Percentiles rank a stretch among this genome's conserved stretches.
Evolutionary conservation across 2,888 invertebrate genomes (phyloP).

Genomic region (Cinara cedri): DNA sequence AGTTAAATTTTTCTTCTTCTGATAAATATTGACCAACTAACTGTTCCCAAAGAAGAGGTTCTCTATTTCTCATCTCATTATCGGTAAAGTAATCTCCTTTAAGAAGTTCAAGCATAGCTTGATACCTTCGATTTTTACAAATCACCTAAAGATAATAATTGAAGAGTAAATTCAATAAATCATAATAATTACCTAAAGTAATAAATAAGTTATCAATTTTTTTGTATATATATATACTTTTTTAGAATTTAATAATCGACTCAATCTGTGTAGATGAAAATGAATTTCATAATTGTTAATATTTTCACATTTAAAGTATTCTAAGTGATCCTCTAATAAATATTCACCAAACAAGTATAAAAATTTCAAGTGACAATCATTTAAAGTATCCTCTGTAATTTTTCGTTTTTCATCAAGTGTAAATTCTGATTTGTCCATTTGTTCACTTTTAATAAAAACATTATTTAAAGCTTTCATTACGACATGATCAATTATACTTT

Average conservation of each 20-base stretch:
- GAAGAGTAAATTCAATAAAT: conserved; percentile 6
- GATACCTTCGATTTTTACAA: conserved; percentile 80
- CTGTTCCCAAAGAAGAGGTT: conserved; percentile 88
- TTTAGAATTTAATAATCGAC: conserved; percentile 66
- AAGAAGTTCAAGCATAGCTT: conserved; percentile 78
- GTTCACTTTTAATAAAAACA: conserved; percentile 83
- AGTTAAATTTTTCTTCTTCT: conserved; percentile 73
- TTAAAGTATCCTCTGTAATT: conserved; percentile 72
- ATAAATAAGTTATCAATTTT: too few species aligned
- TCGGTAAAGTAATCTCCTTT: conserved; percentile 85
- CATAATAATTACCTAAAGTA: background rate
- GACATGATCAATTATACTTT: conserved; percentile 42
- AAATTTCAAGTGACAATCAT: conserved; percentile 74
- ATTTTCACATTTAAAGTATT: conserved; percentile 69
- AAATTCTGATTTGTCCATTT: conserved; percentile 78
- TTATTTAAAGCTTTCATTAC: conserved; percentile 63
- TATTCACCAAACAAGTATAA: conserved; percentile 78
- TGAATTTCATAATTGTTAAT: conserved; percentile 67
- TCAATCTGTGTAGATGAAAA: conserved; percentile 71
- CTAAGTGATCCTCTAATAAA: conserved; percentile 72
- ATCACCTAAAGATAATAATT: conserved; percentile 64
- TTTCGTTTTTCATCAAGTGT: conserved; percentile 72
- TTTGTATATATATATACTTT: conserved; percentile 58
- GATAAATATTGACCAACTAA: conserved; percentile 85
- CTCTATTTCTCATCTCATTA: conserved; percentile 89